Percentiles rank a stretch among this genome's conserved stretches.
These are phyloP conservation scores for Myotis yumanensis DNA, from an alignment of 2,113 vertebrate species.

Conservation along the genomic window DNA sequence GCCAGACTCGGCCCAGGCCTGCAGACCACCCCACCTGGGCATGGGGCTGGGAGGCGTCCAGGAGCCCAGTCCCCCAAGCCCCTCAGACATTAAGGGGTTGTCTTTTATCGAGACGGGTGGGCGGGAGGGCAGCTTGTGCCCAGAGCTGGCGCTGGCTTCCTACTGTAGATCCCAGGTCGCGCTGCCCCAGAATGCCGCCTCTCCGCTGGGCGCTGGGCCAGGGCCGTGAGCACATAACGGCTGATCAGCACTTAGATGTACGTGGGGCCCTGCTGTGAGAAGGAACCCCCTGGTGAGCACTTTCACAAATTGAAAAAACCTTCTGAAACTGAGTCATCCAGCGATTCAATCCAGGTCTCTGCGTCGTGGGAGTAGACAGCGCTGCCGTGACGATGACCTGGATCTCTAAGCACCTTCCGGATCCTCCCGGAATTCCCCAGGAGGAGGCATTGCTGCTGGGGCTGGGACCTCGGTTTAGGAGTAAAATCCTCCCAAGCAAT, in stretches of 20 bases:
- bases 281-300: constrained; percentile 47
- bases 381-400: neutral
- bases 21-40: neutral
- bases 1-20: neutral
- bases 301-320: constrained; percentile 55
- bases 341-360: constrained; percentile 18
- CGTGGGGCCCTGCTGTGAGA: constrained; percentile 13
- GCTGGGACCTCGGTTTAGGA: neutral
- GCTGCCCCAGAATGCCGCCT: fast-evolving
- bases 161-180: fast-evolving
- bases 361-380: neutral
- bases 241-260: neutral
- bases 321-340: constrained; percentile 55
- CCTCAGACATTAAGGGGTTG: neutral
- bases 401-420: neutral
- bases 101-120: neutral
- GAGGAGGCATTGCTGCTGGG: fast-evolving
- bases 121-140: neutral
- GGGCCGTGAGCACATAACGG: neutral
- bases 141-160: neutral
- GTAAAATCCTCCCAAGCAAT: neutral
- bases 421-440: too few relatives aligned
- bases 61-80: neutral
- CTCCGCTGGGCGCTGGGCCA: neutral
- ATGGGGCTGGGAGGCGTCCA: neutral